These are phyloP conservation scores for Elysia crispata DNA, from an alignment of 2,888 invertebrate genomes.

Conservation along the genomic window DNA sequence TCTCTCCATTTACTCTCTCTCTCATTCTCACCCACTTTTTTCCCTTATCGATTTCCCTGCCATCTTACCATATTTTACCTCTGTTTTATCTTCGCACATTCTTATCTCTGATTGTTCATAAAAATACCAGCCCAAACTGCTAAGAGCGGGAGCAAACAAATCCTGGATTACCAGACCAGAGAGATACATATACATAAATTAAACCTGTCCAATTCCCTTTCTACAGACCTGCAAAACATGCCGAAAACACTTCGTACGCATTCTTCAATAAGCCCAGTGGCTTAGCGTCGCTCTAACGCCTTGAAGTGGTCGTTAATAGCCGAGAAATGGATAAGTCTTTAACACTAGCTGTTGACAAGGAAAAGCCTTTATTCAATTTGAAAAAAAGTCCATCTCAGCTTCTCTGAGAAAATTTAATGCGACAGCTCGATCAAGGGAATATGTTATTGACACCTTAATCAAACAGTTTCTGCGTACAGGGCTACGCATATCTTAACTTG, in stretches of 20 bases:
- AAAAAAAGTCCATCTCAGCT: too few relatives aligned
- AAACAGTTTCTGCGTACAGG: background rate
- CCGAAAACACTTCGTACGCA: too few relatives aligned
- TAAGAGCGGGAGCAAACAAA: background rate
- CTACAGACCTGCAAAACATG: too few relatives aligned
- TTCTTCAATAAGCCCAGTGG: too few relatives aligned
- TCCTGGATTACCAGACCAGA: background rate
- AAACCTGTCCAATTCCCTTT: background rate
- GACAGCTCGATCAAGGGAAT: background rate
- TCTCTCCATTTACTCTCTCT: too few relatives aligned
- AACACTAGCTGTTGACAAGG: too few relatives aligned
- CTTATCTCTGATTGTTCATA: background rate
- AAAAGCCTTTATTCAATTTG: too few relatives aligned
- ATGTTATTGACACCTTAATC: conserved; percentile 5
- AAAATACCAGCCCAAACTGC: background rate
- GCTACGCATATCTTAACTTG: background rate
- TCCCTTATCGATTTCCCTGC: too few relatives aligned
- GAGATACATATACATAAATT: background rate
- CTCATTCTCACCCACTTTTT: background rate
- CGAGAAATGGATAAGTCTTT: too few relatives aligned
- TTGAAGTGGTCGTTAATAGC: too few relatives aligned
- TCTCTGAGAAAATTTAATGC: too few relatives aligned
- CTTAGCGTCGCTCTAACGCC: too few relatives aligned
- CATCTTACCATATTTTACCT: background rate
- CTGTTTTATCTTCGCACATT: background rate